These are phyloP conservation scores for Rhabdornis inornatus DNA, from an alignment of 2,113 vertebrate species.

Conservation along the genomic window DNA sequence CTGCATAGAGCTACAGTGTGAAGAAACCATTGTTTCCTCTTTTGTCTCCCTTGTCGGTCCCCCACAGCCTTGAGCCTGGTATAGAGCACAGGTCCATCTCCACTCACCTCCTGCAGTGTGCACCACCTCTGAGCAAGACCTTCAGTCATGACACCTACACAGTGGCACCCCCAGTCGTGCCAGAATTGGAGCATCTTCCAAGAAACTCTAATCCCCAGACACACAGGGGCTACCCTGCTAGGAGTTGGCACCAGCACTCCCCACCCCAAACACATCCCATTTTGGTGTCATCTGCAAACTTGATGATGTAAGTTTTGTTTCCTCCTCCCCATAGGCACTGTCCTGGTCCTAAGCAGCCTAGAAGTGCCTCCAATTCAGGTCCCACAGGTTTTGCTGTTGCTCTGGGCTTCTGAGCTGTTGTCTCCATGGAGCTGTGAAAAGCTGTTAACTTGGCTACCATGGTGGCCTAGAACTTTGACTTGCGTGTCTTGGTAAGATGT, in stretches of 20 bases:
- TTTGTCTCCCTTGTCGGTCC: neutral
- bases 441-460: neutral
- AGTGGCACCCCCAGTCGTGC: neutral
- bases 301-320: neutral
- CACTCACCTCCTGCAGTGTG: accelerated
- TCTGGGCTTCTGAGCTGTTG: neutral
- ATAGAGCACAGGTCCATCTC: neutral
- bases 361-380: neutral
- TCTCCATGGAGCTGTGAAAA: neutral
- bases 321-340: neutral
- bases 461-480: neutral
- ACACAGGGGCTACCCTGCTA: neutral
- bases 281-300: neutral
- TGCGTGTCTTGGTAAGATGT: neutral
- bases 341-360: neutral
- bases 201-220: neutral
- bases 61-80: neutral
- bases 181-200: neutral
- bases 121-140: neutral
- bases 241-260: neutral
- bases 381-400: neutral
- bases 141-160: neutral
- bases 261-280: neutral
- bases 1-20: neutral
- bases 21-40: neutral